These are phyloP conservation scores for Lamproptera curius DNA, from an alignment of 2,888 invertebrate genomes.

Conservation along the genomic window DNA sequence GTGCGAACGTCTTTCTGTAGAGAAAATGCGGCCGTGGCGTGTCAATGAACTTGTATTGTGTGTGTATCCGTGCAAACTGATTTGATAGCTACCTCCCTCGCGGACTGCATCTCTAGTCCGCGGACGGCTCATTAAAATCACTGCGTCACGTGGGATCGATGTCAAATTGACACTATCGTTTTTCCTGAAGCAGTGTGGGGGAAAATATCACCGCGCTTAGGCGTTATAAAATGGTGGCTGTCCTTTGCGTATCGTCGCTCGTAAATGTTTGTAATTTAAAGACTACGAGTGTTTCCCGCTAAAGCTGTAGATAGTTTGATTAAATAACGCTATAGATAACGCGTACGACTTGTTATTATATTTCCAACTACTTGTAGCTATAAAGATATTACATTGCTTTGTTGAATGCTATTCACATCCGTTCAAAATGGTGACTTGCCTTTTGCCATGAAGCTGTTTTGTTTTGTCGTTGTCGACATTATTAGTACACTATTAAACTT, in stretches of 20 bases:
- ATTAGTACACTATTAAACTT: no score
- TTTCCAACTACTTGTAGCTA: slow-evolving; percentile 37
- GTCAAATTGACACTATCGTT: slow-evolving; percentile 80
- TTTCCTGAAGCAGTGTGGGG: slow-evolving; percentile 75
- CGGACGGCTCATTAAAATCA: slow-evolving; percentile 84
- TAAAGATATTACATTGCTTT: slow-evolving; percentile 61
- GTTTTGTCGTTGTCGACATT: slow-evolving; percentile 24
- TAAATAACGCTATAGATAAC: slow-evolving; percentile 43
- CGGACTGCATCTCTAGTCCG: slow-evolving; percentile 80
- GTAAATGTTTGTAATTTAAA: slow-evolving; percentile 51
- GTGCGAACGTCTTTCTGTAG: slow-evolving; percentile 78
- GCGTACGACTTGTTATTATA: slow-evolving; percentile 41
- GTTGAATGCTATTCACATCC: slow-evolving; percentile 72
- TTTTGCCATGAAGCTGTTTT: slow-evolving; percentile 41
- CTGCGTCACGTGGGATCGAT: slow-evolving; percentile 86
- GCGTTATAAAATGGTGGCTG: slow-evolving; percentile 79
- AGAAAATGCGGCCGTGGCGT: slow-evolving; percentile 80
- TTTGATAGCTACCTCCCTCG: slow-evolving; percentile 82
- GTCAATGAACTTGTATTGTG: slow-evolving; percentile 80
- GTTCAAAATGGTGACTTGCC: slow-evolving; percentile 83
- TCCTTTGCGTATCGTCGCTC: slow-evolving; percentile 60
- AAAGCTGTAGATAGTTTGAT: slow-evolving; percentile 39
- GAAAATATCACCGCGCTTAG: slow-evolving; percentile 74
- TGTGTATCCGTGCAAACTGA: slow-evolving; percentile 80
- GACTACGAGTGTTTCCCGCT: slow-evolving; percentile 38